These are phyloP conservation scores for Drosophila imparisetae DNA, from an alignment of 2,888 invertebrate genomes.

Conservation along the genomic window DNA sequence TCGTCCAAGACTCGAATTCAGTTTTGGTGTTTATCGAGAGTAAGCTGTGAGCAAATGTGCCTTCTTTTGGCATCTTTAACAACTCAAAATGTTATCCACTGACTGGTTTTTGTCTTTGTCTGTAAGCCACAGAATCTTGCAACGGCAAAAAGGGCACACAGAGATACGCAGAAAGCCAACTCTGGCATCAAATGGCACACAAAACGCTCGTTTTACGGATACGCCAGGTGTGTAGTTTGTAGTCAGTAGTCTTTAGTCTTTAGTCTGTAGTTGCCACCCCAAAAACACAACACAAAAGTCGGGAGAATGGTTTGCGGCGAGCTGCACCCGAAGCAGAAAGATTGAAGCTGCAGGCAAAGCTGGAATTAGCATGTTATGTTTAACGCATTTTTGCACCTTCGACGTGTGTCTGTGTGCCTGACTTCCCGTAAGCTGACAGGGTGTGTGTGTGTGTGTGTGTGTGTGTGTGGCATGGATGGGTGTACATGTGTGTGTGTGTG, in stretches of 20 bases:
- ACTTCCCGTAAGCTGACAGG: background rate
- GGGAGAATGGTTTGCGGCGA: slow-evolving; percentile 19
- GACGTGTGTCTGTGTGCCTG: slow-evolving; percentile 53
- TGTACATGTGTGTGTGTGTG: slow-evolving; percentile 41
- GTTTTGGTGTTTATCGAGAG: background rate
- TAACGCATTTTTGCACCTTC: slow-evolving; percentile 82
- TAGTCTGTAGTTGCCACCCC: background rate
- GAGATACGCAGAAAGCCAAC: slow-evolving; percentile 36
- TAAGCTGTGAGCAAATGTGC: background rate
- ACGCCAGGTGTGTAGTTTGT: slow-evolving; percentile 27
- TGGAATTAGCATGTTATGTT: slow-evolving; percentile 80
- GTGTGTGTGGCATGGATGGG: slow-evolving; percentile 3
- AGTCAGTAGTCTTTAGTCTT: slow-evolving; percentile 2
- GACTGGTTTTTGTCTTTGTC: slow-evolving; percentile 5
- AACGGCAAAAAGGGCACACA: slow-evolving; percentile 17
- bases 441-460: background rate
- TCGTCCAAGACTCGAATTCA: background rate
- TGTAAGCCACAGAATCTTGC: slow-evolving; percentile 55
- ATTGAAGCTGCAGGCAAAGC: slow-evolving; percentile 72
- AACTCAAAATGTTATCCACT: slow-evolving; percentile 11
- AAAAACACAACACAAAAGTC: background rate
- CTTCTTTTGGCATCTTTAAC: slow-evolving; percentile 1
- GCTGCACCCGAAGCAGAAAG: slow-evolving; percentile 37
- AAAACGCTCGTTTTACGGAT: slow-evolving; percentile 69
- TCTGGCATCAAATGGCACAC: slow-evolving; percentile 69